Evolutionary conservation across 2,888 invertebrate species (phyloP).

Genomic region (Leptinotarsa rubiginosa): DNA sequence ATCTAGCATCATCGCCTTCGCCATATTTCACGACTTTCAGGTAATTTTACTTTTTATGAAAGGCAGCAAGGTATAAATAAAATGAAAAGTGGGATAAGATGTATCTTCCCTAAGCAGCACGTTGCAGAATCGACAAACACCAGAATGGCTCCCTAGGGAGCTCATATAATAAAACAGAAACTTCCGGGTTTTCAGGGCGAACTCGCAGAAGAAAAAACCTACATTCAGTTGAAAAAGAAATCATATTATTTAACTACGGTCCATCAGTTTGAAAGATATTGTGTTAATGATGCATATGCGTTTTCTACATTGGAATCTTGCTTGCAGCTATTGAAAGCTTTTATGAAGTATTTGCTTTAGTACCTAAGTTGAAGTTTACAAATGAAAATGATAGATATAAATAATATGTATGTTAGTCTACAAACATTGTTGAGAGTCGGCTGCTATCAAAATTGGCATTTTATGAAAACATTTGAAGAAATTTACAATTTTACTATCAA

Average conservation of each 20-base stretch:
- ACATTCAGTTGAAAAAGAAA: background rate
- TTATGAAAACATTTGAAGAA: too few relatives aligned
- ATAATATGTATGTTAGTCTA: too few relatives aligned
- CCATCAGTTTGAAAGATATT: background rate
- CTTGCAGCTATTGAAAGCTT: background rate
- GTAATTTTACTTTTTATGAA: slow-evolving; percentile 29
- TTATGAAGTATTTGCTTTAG: background rate
- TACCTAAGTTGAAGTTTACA: background rate
- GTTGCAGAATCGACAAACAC: slow-evolving; percentile 52
- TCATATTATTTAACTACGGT: background rate
- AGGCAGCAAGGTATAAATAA: slow-evolving; percentile 47
- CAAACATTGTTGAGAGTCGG: too few relatives aligned
- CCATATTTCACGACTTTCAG: slow-evolving; percentile 21
- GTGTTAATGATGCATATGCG: background rate
- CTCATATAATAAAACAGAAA: slow-evolving; percentile 61
- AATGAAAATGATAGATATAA: background rate
- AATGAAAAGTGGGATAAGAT: slow-evolving; percentile 51
- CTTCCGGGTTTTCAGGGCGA: slow-evolving; percentile 42
- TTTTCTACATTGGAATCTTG: background rate
- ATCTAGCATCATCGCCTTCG: background rate
- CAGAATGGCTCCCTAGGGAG: slow-evolving; percentile 53
- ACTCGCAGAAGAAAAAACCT: slow-evolving; percentile 19
- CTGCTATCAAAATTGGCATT: too few relatives aligned
- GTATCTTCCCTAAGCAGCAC: slow-evolving; percentile 50
- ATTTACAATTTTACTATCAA: too few relatives aligned